Base-by-base conservation (phyloP, 64 coral and sea anemone genomes). In the Actinia tenebrosa region DNA sequence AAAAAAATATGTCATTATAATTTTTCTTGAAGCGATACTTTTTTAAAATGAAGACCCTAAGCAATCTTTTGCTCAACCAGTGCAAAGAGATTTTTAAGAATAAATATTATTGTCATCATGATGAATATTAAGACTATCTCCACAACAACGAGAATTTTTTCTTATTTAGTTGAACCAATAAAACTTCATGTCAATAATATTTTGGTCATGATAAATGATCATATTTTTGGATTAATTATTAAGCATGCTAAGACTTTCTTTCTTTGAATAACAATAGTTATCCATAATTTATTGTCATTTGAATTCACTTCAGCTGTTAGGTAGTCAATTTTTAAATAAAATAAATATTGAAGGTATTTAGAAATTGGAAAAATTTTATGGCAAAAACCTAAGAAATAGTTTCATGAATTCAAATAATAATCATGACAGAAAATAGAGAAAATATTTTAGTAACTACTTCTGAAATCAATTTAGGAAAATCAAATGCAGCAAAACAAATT, bases 101-200 rank as follows among this genome's bases (percentile, higher is more conserved):
- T n/a, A n/a, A n/a, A n/a, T n/a, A n/a, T n/a, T n/a, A n/a, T 58
- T 10, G 56, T 58, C 56, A 55, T 55, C 30, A 14, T 42, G 23
- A 75, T 75, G 69, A 75, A 75, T 75, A 75, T 75, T 75, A n/a
- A 75, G 42, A 13, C 9, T 42, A 75, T 75, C 13, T 75, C 69
- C 69, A 75, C 69, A 75, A 75, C 69, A 75, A 42, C 69, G 9
- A 75, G 69, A 42, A 8, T 43, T 5, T 43, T 42, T 75, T 42
- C 42, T 42, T 10, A 75, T 75, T 75, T 30, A 42, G 69, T 75
- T 75, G 14, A 75, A 75, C 69, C 69, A 75, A 75, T 75, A 75
- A 75, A 75, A 75, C 10, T 42, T 9, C 26, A 75, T 75, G 69
- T 75, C 69, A 75, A 42, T 27, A 37, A 37, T 37, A 37, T 37